Evolutionary conservation across 2,888 invertebrate species (phyloP).

Genomic region (Andrena trimmerana): DNA sequence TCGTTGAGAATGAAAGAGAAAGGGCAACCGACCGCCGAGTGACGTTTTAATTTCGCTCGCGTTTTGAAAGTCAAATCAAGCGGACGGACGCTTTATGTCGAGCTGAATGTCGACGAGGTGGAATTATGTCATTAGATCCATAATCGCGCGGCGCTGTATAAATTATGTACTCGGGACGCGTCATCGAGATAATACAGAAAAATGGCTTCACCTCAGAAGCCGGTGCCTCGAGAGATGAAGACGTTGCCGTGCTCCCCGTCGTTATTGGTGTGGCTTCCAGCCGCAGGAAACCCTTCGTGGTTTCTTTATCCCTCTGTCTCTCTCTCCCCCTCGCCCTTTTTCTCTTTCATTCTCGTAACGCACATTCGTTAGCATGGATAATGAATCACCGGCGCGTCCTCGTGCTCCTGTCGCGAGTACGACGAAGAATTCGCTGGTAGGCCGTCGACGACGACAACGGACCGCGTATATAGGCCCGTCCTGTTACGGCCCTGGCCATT

Average conservation of each 20-base stretch:
- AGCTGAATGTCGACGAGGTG: constrained; percentile 34
- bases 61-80: constrained; percentile 35
- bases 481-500: constrained; percentile 49
- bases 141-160: constrained; percentile 72
- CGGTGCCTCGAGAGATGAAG: constrained; percentile 71
- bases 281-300: constrained; percentile 37
- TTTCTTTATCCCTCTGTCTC: not conserved
- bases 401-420: constrained; percentile 66
- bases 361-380: constrained; percentile 80
- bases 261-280: constrained; percentile 56
- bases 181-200: constrained; percentile 82
- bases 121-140: constrained; percentile 79
- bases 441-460: constrained; percentile 43
- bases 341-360: constrained; percentile 31
- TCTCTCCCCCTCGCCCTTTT: too few species aligned
- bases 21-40: not conserved
- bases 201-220: constrained; percentile 79
- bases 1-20: not conserved
- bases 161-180: constrained; percentile 77
- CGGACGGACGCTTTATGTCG: constrained; percentile 6
- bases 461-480: constrained; percentile 24
- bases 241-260: constrained; percentile 74
- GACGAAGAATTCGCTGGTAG: constrained; percentile 39
- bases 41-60: constrained; percentile 30
- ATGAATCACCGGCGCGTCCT: constrained; percentile 77